phyloP scores from a whole-genome alignment of 2,113 vertebrate species.

The Marcusenius ussheri region DNA sequence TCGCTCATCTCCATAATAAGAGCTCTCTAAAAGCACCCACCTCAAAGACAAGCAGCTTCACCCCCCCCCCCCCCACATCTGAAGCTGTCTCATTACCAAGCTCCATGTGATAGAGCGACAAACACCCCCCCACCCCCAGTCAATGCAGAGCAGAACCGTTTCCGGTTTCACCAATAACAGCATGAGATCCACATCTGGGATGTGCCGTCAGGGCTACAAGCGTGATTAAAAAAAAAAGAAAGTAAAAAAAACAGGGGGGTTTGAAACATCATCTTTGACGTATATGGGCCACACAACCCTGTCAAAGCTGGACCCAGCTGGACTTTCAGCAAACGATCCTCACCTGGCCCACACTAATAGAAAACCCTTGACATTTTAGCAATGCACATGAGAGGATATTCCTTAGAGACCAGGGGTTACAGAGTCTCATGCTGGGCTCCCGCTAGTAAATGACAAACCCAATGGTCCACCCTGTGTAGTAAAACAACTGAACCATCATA shows the following conservation, averaged over 20 bases:
- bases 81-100: slow-evolving; percentile 8
- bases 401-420: not conserved
- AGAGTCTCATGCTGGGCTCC: not conserved
- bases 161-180: not conserved
- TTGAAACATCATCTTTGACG: not conserved
- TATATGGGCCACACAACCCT: not conserved
- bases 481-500: not conserved
- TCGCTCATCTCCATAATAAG: slow-evolving; percentile 35
- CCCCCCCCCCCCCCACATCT: slow-evolving; percentile 21
- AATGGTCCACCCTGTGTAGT: not conserved
- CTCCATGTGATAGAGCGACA: not conserved
- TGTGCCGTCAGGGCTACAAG: not conserved
- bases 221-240: not conserved
- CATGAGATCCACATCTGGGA: not conserved
- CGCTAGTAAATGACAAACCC: not conserved
- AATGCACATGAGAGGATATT: not conserved
- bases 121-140: not conserved
- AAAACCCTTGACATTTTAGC: not conserved
- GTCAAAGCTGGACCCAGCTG: not conserved
- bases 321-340: not conserved
- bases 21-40: slow-evolving; percentile 25
- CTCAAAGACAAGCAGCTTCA: slow-evolving; percentile 40
- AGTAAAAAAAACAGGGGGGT: not conserved
- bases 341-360: not conserved
- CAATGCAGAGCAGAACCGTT: not conserved